phyloP scores from a whole-genome alignment of 2,888 invertebrate species.

The Cordylochernes scorpioides region DNA sequence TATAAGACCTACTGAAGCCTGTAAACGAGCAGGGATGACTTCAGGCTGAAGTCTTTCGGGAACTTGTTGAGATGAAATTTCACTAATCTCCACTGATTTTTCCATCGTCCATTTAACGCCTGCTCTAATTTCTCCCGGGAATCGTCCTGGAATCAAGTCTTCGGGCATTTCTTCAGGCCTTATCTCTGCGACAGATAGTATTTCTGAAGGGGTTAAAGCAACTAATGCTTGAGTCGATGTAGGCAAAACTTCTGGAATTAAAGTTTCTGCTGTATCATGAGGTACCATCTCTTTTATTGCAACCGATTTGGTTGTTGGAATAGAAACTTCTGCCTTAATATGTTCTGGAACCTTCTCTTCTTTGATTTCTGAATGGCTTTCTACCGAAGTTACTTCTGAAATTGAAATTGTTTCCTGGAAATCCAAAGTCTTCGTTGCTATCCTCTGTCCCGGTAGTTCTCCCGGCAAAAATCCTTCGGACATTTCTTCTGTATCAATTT shows the following conservation, averaged over 20 bases:
- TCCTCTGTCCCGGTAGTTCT: slow-evolving; percentile 7
- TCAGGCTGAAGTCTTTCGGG: slow-evolving; percentile 4
- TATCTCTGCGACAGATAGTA: slow-evolving; percentile 6
- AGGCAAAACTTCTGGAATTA: too few species aligned
- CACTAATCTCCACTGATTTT: slow-evolving; percentile 6
- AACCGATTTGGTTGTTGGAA: too few species aligned
- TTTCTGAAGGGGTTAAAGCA: slow-evolving; percentile 9
- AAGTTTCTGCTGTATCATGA: too few species aligned
- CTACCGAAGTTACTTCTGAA: slow-evolving; percentile 11
- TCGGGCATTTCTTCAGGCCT: slow-evolving; percentile 10
- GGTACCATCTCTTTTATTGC: too few species aligned
- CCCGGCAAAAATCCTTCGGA: slow-evolving; percentile 7
- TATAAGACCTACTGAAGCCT: slow-evolving; percentile 6
- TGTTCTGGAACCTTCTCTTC: too few species aligned
- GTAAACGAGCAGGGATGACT: slow-evolving; percentile 2
- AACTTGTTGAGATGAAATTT: slow-evolving; percentile 6
- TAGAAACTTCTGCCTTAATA: too few species aligned
- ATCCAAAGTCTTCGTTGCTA: slow-evolving; percentile 6
- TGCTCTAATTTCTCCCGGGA: slow-evolving; percentile 10
- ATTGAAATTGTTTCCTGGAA: slow-evolving; percentile 12
- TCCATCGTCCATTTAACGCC: slow-evolving; percentile 8
- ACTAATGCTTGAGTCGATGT: slow-evolving; percentile 5
- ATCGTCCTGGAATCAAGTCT: slow-evolving; percentile 8
- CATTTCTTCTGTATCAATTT: slow-evolving; percentile 9
- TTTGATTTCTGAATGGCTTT: slow-evolving; percentile 4